A percentile compares a stretch with the other conserved stretches of the same genome.
These are phyloP conservation scores for Synaphobranchus kaupii DNA, from an alignment of 2,797 vertebrate genomes.

Conservation along the genomic window DNA sequence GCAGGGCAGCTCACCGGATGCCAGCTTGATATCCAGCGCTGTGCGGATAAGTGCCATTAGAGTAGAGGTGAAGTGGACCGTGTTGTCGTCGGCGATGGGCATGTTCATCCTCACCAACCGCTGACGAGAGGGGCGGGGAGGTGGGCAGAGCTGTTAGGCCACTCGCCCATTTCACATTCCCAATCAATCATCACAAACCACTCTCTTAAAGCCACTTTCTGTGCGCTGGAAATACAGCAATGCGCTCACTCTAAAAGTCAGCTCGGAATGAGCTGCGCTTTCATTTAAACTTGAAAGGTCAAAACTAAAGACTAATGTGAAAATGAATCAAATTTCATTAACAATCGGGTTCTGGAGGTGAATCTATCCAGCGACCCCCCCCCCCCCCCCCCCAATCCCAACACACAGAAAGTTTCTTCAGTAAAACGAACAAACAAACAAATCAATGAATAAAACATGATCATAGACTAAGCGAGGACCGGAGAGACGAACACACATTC, in stretches of 20 bases:
- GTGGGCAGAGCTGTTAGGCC: background rate
- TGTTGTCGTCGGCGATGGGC: constrained; percentile 91
- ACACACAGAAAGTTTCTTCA: constrained; percentile 43
- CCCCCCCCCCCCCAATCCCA: background rate
- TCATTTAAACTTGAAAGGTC: background rate
- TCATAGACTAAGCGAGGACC: background rate
- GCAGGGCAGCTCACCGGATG: constrained; percentile 77
- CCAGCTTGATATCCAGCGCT: constrained; percentile 93
- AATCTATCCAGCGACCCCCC: background rate
- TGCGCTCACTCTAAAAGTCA: background rate
- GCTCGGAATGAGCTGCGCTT: background rate
- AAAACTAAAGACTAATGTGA: background rate
- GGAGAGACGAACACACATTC: constrained; percentile 12
- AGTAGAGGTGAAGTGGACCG: constrained; percentile 95
- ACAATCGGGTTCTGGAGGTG: constrained; percentile 14
- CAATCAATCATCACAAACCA: constrained; percentile 16
- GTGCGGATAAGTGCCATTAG: constrained; percentile 97
- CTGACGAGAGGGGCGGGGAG: constrained; percentile 63
- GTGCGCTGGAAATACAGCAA: constrained; percentile 37
- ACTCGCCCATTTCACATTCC: background rate
- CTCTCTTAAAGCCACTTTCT: constrained; percentile 35
- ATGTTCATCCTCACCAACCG: constrained; percentile 97
- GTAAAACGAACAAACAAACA: background rate
- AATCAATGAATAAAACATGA: background rate
- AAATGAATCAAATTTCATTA: background rate